Conservation (phyloP, 2,113 vertebrate genomes). For the Riparia riparia region DNA sequence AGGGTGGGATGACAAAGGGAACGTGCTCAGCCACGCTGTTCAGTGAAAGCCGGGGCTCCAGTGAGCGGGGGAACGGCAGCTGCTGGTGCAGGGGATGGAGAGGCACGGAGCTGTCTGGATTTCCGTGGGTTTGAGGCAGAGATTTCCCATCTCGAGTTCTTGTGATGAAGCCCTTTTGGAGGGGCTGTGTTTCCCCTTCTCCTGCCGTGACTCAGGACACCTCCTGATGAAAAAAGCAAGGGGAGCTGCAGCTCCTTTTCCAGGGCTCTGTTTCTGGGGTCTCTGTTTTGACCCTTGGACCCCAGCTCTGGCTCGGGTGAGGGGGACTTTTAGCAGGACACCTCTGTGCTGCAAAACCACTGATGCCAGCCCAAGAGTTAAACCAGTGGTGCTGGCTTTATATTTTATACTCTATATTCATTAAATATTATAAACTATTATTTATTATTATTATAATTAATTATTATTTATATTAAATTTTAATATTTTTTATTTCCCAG, state of each 20-base stretch:
- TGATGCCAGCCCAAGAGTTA: neutral
- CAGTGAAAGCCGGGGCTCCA: neutral
- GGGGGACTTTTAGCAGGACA: neutral
- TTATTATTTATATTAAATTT: neutral
- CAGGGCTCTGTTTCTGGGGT: neutral
- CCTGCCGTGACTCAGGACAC: neutral
- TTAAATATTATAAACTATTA: neutral
- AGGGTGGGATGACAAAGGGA: neutral
- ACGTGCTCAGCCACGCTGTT: neutral
- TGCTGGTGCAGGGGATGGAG: neutral
- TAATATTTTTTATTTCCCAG: neutral
- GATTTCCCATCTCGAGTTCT: neutral
- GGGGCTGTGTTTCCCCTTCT: neutral
- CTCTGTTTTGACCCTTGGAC: neutral
- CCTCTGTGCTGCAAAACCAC: fast-evolving
- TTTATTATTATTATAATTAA: neutral
- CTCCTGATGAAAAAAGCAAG: neutral
- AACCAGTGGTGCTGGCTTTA: fast-evolving
- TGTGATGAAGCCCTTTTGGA: neutral
- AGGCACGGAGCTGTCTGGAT: neutral
- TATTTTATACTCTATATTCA: neutral
- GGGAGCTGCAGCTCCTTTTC: neutral
- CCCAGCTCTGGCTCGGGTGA: neutral
- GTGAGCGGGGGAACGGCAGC: neutral
- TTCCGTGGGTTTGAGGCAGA: neutral